phyloP scores from a whole-genome alignment of 2,797 vertebrate genomes.

The Anas bernieri region DNA sequence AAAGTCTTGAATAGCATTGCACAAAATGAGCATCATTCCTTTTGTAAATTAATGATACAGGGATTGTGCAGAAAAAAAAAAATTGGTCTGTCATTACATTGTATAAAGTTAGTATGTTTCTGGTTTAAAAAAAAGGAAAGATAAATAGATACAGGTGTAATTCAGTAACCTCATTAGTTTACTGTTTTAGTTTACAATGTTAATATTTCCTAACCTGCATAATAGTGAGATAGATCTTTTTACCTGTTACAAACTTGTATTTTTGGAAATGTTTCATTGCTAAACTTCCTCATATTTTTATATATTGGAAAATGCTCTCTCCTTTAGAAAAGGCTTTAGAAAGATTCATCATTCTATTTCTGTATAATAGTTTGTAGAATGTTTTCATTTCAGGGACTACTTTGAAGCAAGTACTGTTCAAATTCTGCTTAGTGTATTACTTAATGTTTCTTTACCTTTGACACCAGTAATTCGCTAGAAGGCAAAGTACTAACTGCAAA shows the following conservation, averaged over 20 bases:
- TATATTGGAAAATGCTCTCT: neutral
- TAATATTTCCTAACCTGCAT: neutral
- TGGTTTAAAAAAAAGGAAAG: neutral
- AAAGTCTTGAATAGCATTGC: neutral
- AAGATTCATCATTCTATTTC: neutral
- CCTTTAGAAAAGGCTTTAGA: neutral
- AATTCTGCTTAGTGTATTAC: neutral
- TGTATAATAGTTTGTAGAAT: neutral
- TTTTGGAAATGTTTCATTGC: neutral
- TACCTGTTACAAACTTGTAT: neutral
- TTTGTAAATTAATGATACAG: neutral
- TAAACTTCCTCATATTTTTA: neutral
- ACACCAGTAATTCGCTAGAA: neutral
- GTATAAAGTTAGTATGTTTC: neutral
- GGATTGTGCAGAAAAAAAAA: neutral
- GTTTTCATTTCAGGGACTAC: neutral
- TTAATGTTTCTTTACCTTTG: neutral
- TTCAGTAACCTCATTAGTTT: neutral
- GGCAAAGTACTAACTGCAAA: constrained; percentile 8
- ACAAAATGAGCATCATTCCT: neutral
- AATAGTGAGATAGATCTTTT: neutral
- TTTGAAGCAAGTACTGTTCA: neutral
- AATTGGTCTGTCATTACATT: neutral
- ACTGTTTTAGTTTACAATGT: neutral
- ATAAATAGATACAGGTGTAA: neutral